Evolutionary conservation across 37 sponge, comb jelly and placozoan species (phyloP).

Genomic region (Ephydatia muelleri): DNA sequence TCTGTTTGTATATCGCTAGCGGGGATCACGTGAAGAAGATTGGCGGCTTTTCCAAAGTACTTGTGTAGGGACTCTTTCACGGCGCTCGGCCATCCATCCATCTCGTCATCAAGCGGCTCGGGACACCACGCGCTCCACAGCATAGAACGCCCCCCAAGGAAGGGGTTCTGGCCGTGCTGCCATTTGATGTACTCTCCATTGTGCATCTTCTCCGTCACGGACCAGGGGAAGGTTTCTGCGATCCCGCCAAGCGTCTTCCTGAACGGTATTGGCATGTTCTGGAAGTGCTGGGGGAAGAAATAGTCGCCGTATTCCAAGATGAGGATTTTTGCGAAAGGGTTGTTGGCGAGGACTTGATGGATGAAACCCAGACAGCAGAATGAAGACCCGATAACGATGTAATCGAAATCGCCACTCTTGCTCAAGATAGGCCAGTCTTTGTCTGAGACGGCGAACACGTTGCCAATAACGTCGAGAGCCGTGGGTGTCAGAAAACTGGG

Average conservation of each 20-base stretch:
- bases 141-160: constrained; percentile 44
- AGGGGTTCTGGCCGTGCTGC: constrained; percentile 31
- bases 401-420: constrained; percentile 24
- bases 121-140: constrained; percentile 57
- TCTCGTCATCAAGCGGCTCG: constrained; percentile 39
- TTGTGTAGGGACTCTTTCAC: constrained; percentile 9
- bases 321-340: constrained; percentile 56
- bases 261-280: constrained; percentile 38
- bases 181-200: constrained; percentile 48
- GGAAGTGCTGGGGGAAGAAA: constrained; percentile 48
- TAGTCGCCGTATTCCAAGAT: constrained; percentile 38
- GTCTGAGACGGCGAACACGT: constrained; percentile 30
- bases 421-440: constrained; percentile 22
- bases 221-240: constrained; percentile 46
- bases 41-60: constrained; percentile 17
- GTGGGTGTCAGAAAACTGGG: constrained; percentile 10
- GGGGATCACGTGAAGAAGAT: constrained; percentile 30
- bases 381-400: constrained; percentile 50
- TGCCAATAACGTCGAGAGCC: constrained; percentile 3
- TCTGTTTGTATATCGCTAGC: constrained; percentile 37
- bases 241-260: neutral
- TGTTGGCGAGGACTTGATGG: constrained; percentile 7
- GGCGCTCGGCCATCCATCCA: constrained; percentile 42
- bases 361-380: constrained; percentile 43
- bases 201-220: constrained; percentile 13